Base-by-base conservation (phyloP, 2,888 invertebrate species). In the Teleogryllus oceanicus region DNA sequence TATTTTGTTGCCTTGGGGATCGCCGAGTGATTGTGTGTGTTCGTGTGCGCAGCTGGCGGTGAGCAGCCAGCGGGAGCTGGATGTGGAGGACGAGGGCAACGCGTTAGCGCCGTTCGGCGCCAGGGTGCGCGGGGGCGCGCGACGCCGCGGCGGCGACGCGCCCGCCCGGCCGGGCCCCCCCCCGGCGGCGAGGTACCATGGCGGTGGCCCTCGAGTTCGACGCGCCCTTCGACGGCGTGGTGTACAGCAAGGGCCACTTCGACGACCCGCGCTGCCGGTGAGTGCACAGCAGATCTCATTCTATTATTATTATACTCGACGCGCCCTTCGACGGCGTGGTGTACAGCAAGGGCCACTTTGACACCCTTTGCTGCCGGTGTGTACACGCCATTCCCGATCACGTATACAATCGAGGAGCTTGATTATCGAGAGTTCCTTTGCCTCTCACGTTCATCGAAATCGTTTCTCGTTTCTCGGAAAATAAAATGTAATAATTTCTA, bases 221-320 rank as follows among this genome's bases (percentile, higher is more conserved):
- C 12, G 89, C 90, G 81, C 88, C 90, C 0, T 93, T 91, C 84
- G 90, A 91, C 83, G 93, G 93, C 18, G 89, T 93, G 51, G 90
- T 93, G 80, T 93, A 92, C 88, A 93, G 92, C 85, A 92, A 93
- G 85, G 92, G 92, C 18, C 89, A 90, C 83, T 89, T 90, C 84
- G 90, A 89, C 82, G 91, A 93, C 85, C 90, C 91, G 18, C 90
- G 90, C 83, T 93, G 93, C 90, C 90, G 91, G 92, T 92, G 62
- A 62, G 62, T 62, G 13, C 62, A 37, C 8, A 2, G 2, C 5
- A 0, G 24, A 37, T 37, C 24, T 37, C 4, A 37, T 37, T 37
- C 0, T 4, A 4, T 21, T 21, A 21, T 24, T 24, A 24, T 24
- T 2, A 24, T 21, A 21, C 21, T 93, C 84, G 87, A 90, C 12